Base-by-base conservation (phyloP, 2,888 invertebrate genomes). In the Heteropelma amictum region DNA sequence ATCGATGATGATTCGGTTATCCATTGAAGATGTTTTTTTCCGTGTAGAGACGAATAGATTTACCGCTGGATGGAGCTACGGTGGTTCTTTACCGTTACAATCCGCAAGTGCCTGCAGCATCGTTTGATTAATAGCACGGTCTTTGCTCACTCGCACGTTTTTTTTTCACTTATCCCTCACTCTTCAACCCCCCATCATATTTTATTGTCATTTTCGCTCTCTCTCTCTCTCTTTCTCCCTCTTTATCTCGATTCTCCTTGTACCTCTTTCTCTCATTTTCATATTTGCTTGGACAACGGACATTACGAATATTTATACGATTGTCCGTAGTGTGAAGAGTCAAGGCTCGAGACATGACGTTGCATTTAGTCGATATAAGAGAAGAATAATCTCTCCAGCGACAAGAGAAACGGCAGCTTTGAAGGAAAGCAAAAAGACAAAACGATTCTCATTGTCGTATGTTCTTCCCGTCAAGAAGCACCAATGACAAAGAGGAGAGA, bases 81-180 rank as follows among this genome's bases (percentile, higher is more conserved):
- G 49, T 76, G 45, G 54, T 74, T 71, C 79, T 86, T 83, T 86
- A 87, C 88, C 88, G 88, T 87, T 88, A 86, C 80, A 75, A 79
- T 82, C 78, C 74, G 79, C 79, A 79, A 80, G 73, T 78, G 79
- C 80, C 78, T 80, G 71, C 78, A 80, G 83, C 81, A 80, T 84
- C 83, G 77, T 85, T 86, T 88, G 87, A 87, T 87, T 87, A 87
- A 88, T 87, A 86, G 83, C 80, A 80, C 73, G 67, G 79, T 76
- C 79, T 63, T 67, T 71, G 56, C 45, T 71, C 56, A 56, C 75
- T 65, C 53, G 54, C 61, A 30, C 53, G 28, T 45, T 78, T 30
- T 76, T 69, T 40, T 14, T 6, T 38, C 63, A n/a, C 8, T 56
- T 28, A 42, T 42, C 53, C 26, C 21, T 19, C 65, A 23, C 30